Evolutionary conservation across 2,888 invertebrate genomes (phyloP).

Genomic region (Platerodrilus igneus): DNA sequence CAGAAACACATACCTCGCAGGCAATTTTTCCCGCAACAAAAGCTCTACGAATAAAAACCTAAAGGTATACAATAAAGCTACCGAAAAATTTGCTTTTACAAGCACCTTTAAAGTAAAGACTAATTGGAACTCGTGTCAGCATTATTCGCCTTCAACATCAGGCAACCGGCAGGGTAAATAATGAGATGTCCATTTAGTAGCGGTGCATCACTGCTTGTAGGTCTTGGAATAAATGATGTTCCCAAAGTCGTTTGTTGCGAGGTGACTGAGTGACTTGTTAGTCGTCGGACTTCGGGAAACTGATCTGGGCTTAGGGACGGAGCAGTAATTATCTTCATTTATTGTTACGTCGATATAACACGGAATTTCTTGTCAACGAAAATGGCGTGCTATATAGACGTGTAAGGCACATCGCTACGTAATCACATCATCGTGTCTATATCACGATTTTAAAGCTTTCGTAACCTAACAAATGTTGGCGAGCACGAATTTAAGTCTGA

Average conservation of each 20-base stretch:
- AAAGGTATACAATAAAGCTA: slow-evolving; percentile 27
- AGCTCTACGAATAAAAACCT: slow-evolving; percentile 32
- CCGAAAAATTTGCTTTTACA: slow-evolving; percentile 29
- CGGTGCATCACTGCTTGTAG: slow-evolving; percentile 34
- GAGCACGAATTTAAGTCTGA: too few relatives aligned
- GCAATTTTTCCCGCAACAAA: too few relatives aligned
- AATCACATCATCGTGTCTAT: too few relatives aligned
- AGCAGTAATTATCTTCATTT: slow-evolving; percentile 25
- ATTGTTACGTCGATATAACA: slow-evolving; percentile 21
- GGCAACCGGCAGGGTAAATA: slow-evolving; percentile 37
- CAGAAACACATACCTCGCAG: too few relatives aligned
- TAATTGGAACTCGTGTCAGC: slow-evolving; percentile 39
- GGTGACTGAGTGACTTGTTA: slow-evolving; percentile 36
- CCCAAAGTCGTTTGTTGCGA: slow-evolving; percentile 36
- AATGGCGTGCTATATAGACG: too few relatives aligned
- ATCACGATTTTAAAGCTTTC: too few relatives aligned
- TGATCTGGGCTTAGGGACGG: slow-evolving; percentile 24
- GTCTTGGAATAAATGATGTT: slow-evolving; percentile 36
- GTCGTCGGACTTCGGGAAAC: slow-evolving; percentile 26
- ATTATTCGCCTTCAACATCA: slow-evolving; percentile 35
- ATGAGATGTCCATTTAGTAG: slow-evolving; percentile 39
- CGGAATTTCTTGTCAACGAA: slow-evolving; percentile 22
- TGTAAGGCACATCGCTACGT: too few relatives aligned
- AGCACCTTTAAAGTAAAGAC: slow-evolving; percentile 36
- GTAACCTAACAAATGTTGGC: too few relatives aligned